Evolutionary conservation across 2,113 vertebrate genomes (phyloP), one percentile per base, ranked within the genome.

Genomic region (Uria aalge): DNA sequence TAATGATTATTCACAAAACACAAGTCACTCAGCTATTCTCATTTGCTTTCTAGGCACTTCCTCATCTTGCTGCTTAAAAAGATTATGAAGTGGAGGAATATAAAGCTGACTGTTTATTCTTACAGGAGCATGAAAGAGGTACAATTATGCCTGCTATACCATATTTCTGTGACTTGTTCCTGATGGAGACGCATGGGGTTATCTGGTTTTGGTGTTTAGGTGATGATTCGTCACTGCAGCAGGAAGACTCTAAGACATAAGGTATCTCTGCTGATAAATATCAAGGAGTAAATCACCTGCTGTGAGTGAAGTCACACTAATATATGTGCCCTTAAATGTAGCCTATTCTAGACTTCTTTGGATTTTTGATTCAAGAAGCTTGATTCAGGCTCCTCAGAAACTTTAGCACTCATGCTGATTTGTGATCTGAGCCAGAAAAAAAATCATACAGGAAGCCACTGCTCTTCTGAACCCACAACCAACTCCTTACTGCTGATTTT

Each of bases 401-500:
- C 38, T 53, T 71, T 48, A 79, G 40, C 0, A 0, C 3, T 40
- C 40, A 8, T 19, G 57, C 18, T 1, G 5, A 19, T 75, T 81
- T 68, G 43, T 81, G 73, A 87, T 60, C 68, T 72, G 30, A 89
- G 43, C 73, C 68, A 34, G 50, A 55, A 20, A 74, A 75, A n/a
- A 75, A n/a, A 13, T 48, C 30, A 11, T 52, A 78, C 3, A 4
- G 73, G 79, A 90, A 83, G 67, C 21, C 53, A 57, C 8, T 90
- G 77, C 50, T 91, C n/a, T 92, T 57, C 89, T 92, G 91, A 87
- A 94, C 84, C 64, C n/a, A 60, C 52, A 79, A 62, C 23, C 27
- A 43, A 50, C 38, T 76, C 63, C 53, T 88, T 87, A 52, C 50
- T 91, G 94, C 90, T 96, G 93, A 92, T 92, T 96, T 82, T 89